Evolutionary conservation across 2,113 vertebrate genomes (phyloP), one percentile per base, ranked within the genome.

Genomic region (Paraplagusia blochii): DNA sequence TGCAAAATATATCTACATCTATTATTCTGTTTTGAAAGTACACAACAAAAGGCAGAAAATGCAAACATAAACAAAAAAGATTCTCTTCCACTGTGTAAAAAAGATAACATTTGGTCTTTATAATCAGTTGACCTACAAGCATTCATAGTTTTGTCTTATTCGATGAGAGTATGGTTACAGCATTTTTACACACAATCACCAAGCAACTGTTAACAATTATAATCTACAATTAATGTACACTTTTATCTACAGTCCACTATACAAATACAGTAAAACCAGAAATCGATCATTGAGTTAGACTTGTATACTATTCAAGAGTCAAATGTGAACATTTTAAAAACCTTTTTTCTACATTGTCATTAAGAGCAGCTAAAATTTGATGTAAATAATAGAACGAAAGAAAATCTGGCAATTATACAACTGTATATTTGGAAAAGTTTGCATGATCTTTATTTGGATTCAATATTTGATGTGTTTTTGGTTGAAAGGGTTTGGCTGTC

Each of bases 191-290:
- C 13, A 35, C 77, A 73, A 82, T 57, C 66, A 67, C 80, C 53
- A 78, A 70, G 80, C 78, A 85, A 90, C 80, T 46, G 11, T 77
- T 69, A 61, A 79, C 86, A 89, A 87, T 57, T 80, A 64, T 63
- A 81, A 76, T 85, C 92, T 94, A 94, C 48, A 82, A 81, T 93
- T 92, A 93, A 88, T 82, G 36, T 66, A 87, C 79, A 89, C 47
- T 80, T 65, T 57, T 81, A 86, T 87, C 78, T 86, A 88, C 86
- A 90, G 72, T 68, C 79, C 33, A 84, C 87, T 73, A 87, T 87
- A 87, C 62, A 80, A 40, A 14, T 11, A 88, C 89, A 63, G 81
- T 90, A 29, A 29, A 29, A 29, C 6, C 22, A 29, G 6, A 29
- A 29, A 29, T 29, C 22, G 2, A 29, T 29, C 22, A 4, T 29